These are phyloP conservation scores for Oryzias celebensis DNA, from an alignment of 2,113 vertebrate species.

Conservation along the genomic window DNA sequence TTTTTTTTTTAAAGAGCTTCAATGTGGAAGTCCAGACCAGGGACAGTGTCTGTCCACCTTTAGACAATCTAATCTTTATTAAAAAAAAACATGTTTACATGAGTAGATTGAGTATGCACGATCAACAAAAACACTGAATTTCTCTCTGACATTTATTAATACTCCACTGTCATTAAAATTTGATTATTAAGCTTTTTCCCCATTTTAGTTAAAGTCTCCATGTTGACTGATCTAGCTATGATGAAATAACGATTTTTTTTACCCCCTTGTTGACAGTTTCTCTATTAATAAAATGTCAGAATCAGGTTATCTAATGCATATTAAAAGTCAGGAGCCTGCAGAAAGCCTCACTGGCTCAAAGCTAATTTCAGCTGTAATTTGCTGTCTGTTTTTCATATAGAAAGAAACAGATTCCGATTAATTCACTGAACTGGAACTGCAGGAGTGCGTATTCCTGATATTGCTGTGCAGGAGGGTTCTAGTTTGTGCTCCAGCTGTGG, in stretches of 20 bases:
- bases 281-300: conserved; percentile 76
- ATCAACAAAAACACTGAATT: conserved; percentile 17
- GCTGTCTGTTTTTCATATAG: conserved; percentile 64
- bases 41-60: no score
- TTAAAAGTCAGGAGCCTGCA: conserved; percentile 54
- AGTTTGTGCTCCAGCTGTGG: conserved; percentile 8
- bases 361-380: conserved; percentile 70
- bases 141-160: conserved; percentile 44
- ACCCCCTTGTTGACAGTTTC: conserved; percentile 55
- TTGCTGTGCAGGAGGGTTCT: conserved; percentile 2
- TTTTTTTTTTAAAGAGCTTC: no score
- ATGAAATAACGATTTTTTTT: conserved; percentile 65
- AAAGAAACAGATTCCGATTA: conserved; percentile 49
- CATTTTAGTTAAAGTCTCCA: conserved; percentile 59
- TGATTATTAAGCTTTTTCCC: conserved; percentile 49
- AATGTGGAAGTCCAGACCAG: no score
- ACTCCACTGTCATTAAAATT: conserved; percentile 35
- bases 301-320: conserved; percentile 67
- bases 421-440: conserved; percentile 48
- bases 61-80: conserved; percentile 15
- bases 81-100: neutral
- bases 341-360: conserved; percentile 50
- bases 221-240: conserved; percentile 43
- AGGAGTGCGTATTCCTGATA: conserved; percentile 21
- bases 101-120: neutral